These are phyloP conservation scores for Sebastes nivosus DNA, from an alignment of 2,797 vertebrate genomes.

Conservation along the genomic window DNA sequence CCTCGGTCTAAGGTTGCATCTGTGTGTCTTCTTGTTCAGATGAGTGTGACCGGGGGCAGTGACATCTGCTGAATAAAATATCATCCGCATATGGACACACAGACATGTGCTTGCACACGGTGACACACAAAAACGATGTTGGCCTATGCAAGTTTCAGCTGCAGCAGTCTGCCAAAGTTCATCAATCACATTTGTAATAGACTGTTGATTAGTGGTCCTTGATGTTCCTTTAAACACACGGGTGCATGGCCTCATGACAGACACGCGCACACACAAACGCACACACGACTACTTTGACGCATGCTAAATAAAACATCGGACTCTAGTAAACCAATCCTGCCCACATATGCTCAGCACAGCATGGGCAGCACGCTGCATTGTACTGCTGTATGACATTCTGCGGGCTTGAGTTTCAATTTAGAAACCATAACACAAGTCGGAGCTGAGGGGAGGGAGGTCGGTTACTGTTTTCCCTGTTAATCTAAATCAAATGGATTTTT, in stretches of 20 bases:
- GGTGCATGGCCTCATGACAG: constrained; percentile 24
- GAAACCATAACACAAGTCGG: constrained; percentile 62
- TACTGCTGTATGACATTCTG: constrained; percentile 71
- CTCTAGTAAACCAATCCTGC: constrained; percentile 76
- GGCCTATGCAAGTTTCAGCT: background rate
- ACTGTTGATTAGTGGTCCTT: constrained; percentile 55
- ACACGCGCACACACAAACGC: constrained; percentile 7
- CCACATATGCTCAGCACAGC: constrained; percentile 78
- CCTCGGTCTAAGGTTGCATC: constrained; percentile 70
- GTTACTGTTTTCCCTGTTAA: constrained; percentile 39
- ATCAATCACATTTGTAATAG: constrained; percentile 54
- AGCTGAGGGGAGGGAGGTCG: background rate
- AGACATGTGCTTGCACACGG: background rate
- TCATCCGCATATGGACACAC: constrained; percentile 59
- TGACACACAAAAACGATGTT: constrained; percentile 6
- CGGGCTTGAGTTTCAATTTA: constrained; percentile 73
- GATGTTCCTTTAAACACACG: constrained; percentile 38
- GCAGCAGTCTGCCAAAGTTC: constrained; percentile 49
- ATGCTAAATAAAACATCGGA: constrained; percentile 80
- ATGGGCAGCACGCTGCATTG: constrained; percentile 66
- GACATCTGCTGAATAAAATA: constrained; percentile 79
- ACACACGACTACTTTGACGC: constrained; percentile 67
- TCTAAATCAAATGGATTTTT: constrained; percentile 56
- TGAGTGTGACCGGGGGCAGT: constrained; percentile 72
- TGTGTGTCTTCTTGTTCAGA: constrained; percentile 70